Evolutionary conservation across 2,113 vertebrate species (phyloP).

Genomic region (Oncorhynchus clarkii): DNA sequence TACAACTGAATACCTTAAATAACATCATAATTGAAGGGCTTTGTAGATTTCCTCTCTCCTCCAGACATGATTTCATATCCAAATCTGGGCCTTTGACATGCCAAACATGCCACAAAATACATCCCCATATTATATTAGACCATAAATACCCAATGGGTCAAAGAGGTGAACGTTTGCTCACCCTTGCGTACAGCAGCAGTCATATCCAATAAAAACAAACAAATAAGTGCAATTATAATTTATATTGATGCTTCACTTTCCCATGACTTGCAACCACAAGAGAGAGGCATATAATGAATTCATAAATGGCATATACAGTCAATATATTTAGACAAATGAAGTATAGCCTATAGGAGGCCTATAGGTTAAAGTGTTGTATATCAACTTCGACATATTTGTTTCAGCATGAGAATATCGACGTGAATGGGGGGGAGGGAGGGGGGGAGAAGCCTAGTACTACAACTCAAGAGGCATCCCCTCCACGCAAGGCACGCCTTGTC

Average conservation of each 20-base stretch:
- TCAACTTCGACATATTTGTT: too few relatives aligned
- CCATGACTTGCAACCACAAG: too few relatives aligned
- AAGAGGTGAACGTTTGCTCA: not conserved
- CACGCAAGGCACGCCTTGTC: constrained; percentile 25
- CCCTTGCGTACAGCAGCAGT: too few relatives aligned
- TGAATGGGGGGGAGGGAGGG: constrained; percentile 19
- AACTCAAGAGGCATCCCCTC: not conserved
- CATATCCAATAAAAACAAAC: too few relatives aligned
- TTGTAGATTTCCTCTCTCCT: not conserved
- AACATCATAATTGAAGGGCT: not conserved
- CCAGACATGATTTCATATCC: not conserved
- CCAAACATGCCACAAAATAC: not conserved
- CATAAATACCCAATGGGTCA: not conserved
- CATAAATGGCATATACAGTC: too few relatives aligned
- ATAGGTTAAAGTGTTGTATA: too few relatives aligned
- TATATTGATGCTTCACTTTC: too few relatives aligned
- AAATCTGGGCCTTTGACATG: not conserved
- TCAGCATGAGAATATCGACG: too few relatives aligned
- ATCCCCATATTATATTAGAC: not conserved
- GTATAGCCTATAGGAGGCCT: too few relatives aligned
- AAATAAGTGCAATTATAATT: too few relatives aligned
- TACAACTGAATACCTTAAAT: constrained; percentile 2
- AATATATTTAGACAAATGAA: too few relatives aligned
- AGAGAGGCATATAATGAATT: too few relatives aligned
- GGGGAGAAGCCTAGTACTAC: constrained; percentile 14